Base-by-base conservation (phyloP, 2,797 vertebrate genomes). In the Dicrostonyx torquatus region DNA sequence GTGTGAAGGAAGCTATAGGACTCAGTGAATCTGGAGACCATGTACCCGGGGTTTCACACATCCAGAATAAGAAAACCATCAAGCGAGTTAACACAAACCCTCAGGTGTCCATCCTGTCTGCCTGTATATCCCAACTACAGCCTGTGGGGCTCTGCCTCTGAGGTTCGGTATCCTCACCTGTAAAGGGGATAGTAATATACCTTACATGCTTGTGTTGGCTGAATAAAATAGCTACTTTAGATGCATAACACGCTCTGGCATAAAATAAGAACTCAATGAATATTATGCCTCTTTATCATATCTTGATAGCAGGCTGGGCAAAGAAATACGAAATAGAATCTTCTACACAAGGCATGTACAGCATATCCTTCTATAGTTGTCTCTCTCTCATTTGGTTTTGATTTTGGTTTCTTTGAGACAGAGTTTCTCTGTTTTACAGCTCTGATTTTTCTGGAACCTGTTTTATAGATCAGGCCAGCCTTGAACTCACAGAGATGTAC, bases 311-410 rank as follows among this genome's bases (percentile, higher is more conserved):
- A 93, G 76, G 13, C 66, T 87, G 43, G 13, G 18, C 34, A 89
- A 53, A 73, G 40, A 82, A 94, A 89, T 92, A 50, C 18, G 78
- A 88, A 93, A 90, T 29, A 83, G 34, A 82, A 26, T 84, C 76
- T 92, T 93, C 68, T 78, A 29, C 9, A 50, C 29, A 86, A 1
- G 84, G 66, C 29, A 78, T 60, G 13, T 43, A 43, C 17, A 64
- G 5, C 10, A 24, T 87, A 66, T 80, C 75, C 31, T 75, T 86
- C 29, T 20, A 34, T 62, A 18, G 9, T 7, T 12, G 29, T 31
- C 12, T 12, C 62, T 13, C 72, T 26, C 40, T 26, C 37, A 29
- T 48, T 58, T 34, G 31, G 1, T 66, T 68, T 68, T n/a, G 66
- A 0, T n/a, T 68, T 68, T 9, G 17, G 1, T 8, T 70, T 70